A percentile compares a stretch with the other conserved stretches of the same genome.
These are phyloP conservation scores for Poecile montanus DNA, from an alignment of 2,797 vertebrate genomes.

Conservation along the genomic window DNA sequence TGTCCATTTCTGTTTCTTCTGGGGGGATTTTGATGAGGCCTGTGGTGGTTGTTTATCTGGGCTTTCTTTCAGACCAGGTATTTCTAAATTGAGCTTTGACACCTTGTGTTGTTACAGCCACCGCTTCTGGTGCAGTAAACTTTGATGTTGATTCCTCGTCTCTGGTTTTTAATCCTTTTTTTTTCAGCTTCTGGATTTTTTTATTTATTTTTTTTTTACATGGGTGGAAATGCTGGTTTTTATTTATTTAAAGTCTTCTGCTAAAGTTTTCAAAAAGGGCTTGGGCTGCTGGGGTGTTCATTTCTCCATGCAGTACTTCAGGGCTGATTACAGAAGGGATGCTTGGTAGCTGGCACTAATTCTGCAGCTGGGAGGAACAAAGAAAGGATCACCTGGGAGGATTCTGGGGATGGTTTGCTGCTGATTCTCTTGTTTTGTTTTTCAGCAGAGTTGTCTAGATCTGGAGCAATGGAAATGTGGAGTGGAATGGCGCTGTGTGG, in stretches of 20 bases:
- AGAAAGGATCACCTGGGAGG: neutral
- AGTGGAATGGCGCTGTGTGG: neutral
- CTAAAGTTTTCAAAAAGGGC: neutral
- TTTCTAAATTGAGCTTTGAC: slow-evolving; percentile 23
- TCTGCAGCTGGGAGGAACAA: neutral
- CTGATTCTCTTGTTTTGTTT: neutral
- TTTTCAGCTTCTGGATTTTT: slow-evolving; percentile 38
- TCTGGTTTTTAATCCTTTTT: slow-evolving; percentile 69
- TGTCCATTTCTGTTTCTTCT: slow-evolving; percentile 4
- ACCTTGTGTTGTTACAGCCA: neutral
- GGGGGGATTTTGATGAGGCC: neutral
- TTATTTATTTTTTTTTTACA: neutral
- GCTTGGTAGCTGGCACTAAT: neutral
- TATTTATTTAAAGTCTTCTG: neutral
- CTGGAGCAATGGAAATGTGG: neutral
- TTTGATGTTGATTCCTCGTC: slow-evolving; percentile 5
- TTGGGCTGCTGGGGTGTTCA: neutral
- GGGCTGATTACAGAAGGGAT: neutral
- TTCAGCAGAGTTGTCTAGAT: neutral
- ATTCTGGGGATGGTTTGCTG: neutral
- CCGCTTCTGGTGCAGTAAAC: neutral
- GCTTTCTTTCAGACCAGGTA: neutral
- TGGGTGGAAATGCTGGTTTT: neutral
- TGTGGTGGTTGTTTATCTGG: neutral
- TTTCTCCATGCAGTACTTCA: neutral